Base-by-base conservation (phyloP, 2,113 vertebrate genomes). In the Myiozetetes cayanensis region DNA sequence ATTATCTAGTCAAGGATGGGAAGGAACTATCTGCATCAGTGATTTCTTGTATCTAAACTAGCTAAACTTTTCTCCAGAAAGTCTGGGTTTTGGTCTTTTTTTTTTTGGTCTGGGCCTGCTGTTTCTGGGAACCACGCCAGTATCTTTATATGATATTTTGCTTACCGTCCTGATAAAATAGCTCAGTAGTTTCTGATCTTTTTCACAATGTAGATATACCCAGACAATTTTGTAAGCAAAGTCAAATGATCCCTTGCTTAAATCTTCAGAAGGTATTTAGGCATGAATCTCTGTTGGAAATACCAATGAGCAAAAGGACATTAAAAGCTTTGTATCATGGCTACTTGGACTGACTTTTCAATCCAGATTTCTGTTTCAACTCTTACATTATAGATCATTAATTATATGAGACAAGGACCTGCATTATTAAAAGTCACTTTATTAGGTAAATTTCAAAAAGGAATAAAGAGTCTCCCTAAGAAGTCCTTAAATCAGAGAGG, bases 141-240 rank as follows among this genome's bases (percentile, higher is more conserved):
- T 31, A 87, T 67, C 49, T 67, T 61, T 85, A 39, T 39, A 37
- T 31, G 56, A 52, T 85, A 90, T 87, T 95, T 90, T 94, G 66
- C 74, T 90, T 95, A 85, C 90, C 58, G 65, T 87, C 56, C 74
- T 83, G 41, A 72, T 87, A 78, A 28, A 89, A 94, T 41, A 52
- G 44, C 31, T 72, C 47, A 7, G 10, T 72, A 82, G 31, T 71
- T 89, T 85, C 74, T 85, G 53, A 87, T 91, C 33, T 52, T 94
- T 68, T 87, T 61, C 82, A 72, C n/a, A 37, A 41, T 52, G 10
- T 33, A 56, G 50, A 43, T 71, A 27, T 35, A 87, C 6, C 13
- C 68, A 63, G 49, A 47, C 4, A 55, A 61, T 44, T 56, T 28
- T 79, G 58, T 74, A 85, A 85, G 56, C 47, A 85, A 14, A 78